Base-by-base conservation (phyloP, 1,140 invertebrate species). In the Sinella curviseta region DNA sequence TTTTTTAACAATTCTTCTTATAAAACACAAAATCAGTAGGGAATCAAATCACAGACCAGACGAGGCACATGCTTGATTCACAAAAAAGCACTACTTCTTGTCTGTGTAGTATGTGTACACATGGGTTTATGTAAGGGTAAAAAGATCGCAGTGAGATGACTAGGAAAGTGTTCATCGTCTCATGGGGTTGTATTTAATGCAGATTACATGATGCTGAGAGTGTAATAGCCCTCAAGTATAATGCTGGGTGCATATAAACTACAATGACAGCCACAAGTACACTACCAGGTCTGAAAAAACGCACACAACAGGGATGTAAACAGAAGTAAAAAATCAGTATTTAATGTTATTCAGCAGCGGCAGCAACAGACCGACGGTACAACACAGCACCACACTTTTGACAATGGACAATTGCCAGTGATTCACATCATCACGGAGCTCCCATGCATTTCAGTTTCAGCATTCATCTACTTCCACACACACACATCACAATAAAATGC, bases 221-320 rank as follows among this genome's bases (percentile, higher is more conserved):
- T 70, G 31, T 70, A 70, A 70, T 70, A 70, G 65, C 31, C 30
- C 65, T 70, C 8, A 70, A 70, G 65, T 70, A 33, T 60, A 26
- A 17, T 60, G n/a, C 24, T 60, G 55, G n/a, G 8, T 60, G 55
- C 55, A 60, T 24, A 60, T 14, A 60, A 24, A 12, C 14, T 60
- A 8, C 14, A 4, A 60, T n/a, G 55, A 8, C 3, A 30, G 31
- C 26, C 12, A 12, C 65, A 31, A 2, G 65, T n/a, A n/a, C n/a
- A n/a, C n/a, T n/a, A n/a, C n/a, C n/a, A n/a, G n/a, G n/a, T n/a
- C n/a, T n/a, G n/a, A n/a, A n/a, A n/a, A n/a, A n/a, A n/a, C n/a
- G n/a, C n/a, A n/a, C n/a, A n/a, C n/a, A n/a, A n/a, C 28, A 30
- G n/a, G 65, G 65, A 70, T 70, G 31, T 70, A 70, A 70, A 70